Conservation (phyloP, 2,797 vertebrate species). For the Notamacropus eugenii region DNA sequence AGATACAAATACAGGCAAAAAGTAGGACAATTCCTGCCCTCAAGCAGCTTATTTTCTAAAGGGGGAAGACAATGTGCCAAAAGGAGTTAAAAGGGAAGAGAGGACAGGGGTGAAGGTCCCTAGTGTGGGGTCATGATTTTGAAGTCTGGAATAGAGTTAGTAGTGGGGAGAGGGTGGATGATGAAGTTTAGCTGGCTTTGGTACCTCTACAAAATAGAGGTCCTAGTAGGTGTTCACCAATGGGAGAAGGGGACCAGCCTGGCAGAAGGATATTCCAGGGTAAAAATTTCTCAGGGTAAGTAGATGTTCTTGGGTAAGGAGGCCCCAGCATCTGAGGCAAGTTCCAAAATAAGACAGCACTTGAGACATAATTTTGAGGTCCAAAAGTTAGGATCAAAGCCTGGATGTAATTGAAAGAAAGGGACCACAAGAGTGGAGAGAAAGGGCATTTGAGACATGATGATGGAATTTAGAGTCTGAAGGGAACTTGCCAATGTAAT, state of each 20-base stretch:
- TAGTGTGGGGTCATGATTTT: not conserved
- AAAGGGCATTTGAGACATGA: not conserved
- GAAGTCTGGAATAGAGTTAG: not conserved
- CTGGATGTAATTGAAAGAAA: not conserved
- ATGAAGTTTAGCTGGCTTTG: not conserved
- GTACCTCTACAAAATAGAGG: not conserved
- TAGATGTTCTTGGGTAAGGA: not conserved
- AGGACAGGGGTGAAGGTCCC: not conserved
- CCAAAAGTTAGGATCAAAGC: not conserved
- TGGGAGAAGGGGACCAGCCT: not conserved
- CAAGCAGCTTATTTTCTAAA: not conserved
- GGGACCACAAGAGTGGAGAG: not conserved
- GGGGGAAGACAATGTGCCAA: not conserved
- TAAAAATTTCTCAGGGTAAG: not conserved
- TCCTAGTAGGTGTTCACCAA: not conserved
- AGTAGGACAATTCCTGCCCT: not conserved
- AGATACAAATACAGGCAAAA: not conserved
- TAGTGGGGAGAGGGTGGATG: not conserved
- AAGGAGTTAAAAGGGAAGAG: not conserved
- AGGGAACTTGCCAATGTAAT: not conserved
- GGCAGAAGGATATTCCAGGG: not conserved
- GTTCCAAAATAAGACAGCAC: not conserved
- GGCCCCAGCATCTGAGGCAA: not conserved
- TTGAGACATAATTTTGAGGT: not conserved
- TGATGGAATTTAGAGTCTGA: not conserved